Evolutionary conservation across 2,797 vertebrate genomes (phyloP).

Genomic region (Dicrostonyx torquatus): DNA sequence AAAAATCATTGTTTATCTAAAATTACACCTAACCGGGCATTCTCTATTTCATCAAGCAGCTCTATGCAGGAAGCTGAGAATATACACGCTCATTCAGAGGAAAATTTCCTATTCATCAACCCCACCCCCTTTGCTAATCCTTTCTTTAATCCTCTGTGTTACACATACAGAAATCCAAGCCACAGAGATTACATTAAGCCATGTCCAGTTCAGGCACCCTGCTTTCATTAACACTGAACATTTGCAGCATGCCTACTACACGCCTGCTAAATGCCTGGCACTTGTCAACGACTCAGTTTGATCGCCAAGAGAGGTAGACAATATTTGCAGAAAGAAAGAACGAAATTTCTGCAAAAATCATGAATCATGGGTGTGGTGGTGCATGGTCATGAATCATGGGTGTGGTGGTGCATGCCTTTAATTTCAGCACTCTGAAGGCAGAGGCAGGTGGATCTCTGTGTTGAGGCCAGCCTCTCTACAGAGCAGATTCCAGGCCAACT

Average conservation of each 20-base stretch:
- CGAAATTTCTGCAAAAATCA: slow-evolving; percentile 1
- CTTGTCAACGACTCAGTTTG: neutral
- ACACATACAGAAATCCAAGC: slow-evolving; percentile 44
- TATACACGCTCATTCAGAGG: slow-evolving; percentile 50
- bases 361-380: neutral
- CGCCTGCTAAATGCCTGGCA: neutral
- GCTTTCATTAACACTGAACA: neutral
- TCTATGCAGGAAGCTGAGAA: neutral
- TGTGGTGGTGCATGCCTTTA: too few species aligned
- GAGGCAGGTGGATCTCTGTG: neutral
- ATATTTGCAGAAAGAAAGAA: neutral
- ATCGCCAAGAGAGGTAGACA: slow-evolving; percentile 16
- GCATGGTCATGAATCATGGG: neutral
- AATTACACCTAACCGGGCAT: neutral
- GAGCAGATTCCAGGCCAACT: neutral
- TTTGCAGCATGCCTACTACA: neutral
- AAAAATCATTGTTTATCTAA: neutral
- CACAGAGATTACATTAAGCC: slow-evolving; percentile 48
- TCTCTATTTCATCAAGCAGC: neutral
- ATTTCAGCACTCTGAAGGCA: neutral
- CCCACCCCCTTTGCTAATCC: neutral
- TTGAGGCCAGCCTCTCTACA: neutral
- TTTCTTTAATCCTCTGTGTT: slow-evolving; percentile 63
- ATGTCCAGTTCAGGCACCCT: slow-evolving; percentile 14
- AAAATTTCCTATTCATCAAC: slow-evolving; percentile 39